Percentiles rank a stretch among this genome's conserved stretches.
Conservation (phyloP, 1,140 invertebrate genomes). For the Drosophila teissieri region DNA sequence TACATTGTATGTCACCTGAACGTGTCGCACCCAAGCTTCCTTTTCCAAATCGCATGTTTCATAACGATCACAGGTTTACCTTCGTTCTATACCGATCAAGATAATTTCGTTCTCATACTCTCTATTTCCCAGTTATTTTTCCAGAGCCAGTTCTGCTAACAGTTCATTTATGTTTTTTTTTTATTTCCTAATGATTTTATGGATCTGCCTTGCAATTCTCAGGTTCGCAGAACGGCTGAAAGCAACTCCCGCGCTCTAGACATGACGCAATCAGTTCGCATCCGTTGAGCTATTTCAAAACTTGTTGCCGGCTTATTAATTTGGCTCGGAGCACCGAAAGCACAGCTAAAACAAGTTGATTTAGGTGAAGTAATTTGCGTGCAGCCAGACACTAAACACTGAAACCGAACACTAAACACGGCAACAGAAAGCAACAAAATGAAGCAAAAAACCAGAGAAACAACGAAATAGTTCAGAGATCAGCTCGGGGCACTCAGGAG, state of each 20-base stretch:
- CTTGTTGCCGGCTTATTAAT: conserved; percentile 68
- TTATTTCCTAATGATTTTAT: conserved; percentile 10
- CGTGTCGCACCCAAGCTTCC: conserved; percentile 28
- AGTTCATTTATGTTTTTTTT: conserved; percentile 27
- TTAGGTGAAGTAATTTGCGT: conserved; percentile 76
- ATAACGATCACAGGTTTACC: conserved; percentile 32
- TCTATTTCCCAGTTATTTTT: conserved; percentile 47
- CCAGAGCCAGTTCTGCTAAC: conserved; percentile 40
- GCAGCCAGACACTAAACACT: conserved; percentile 51
- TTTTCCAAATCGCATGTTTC: conserved; percentile 24
- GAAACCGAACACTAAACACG: conserved; percentile 31
- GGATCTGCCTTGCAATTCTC: conserved; percentile 29
- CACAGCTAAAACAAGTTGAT: conserved; percentile 66
- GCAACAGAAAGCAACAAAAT: conserved; percentile 33
- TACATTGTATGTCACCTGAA: conserved; percentile 14
- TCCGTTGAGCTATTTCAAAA: conserved; percentile 63
- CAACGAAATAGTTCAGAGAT: conserved; percentile 60
- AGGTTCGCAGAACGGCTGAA: conserved; percentile 10
- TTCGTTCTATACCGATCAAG: conserved; percentile 29
- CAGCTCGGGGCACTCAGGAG: conserved; percentile 49
- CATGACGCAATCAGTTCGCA: conserved; percentile 66
- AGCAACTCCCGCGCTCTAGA: conserved; percentile 35
- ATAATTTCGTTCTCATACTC: conserved; percentile 39
- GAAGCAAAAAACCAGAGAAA: conserved; percentile 13
- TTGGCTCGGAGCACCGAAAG: conserved; percentile 55